A percentile compares a stretch with the other conserved stretches of the same genome.
Conservation (phyloP, 2,113 vertebrate genomes). For the Struthidea cinerea region DNA sequence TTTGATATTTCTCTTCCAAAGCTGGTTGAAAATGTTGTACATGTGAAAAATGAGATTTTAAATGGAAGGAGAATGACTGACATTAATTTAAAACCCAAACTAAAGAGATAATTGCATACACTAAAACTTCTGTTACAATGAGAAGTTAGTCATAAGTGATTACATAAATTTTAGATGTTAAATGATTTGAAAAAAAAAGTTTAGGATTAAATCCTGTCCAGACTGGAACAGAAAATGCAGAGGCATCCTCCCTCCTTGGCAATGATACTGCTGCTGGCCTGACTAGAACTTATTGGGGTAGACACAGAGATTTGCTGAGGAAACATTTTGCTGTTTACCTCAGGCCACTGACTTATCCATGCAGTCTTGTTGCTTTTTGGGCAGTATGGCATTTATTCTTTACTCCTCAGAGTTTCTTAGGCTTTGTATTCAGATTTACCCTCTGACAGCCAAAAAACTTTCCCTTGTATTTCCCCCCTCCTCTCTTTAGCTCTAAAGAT, state of each 20-base stretch:
- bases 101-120: constrained; percentile 39
- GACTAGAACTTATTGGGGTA: not conserved
- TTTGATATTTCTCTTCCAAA: constrained; percentile 34
- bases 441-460: not conserved
- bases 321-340: not conserved
- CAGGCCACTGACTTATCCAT: not conserved
- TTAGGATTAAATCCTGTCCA: not conserved
- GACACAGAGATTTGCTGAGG: not conserved
- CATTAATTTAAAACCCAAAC: constrained; percentile 54
- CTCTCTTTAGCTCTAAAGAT: not conserved
- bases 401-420: not conserved
- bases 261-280: not conserved
- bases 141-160: constrained; percentile 63
- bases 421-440: not conserved
- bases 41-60: constrained; percentile 51
- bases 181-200: not conserved
- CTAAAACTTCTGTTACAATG: constrained; percentile 52
- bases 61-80: constrained; percentile 43
- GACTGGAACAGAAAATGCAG: not conserved
- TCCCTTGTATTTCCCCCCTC: not conserved
- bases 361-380: not conserved
- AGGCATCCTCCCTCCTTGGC: not conserved
- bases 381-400: not conserved
- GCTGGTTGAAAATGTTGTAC: not conserved
- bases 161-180: constrained; percentile 60